phyloP scores from a whole-genome alignment of 2,797 vertebrate species.

The Siniperca obscura region DNA sequence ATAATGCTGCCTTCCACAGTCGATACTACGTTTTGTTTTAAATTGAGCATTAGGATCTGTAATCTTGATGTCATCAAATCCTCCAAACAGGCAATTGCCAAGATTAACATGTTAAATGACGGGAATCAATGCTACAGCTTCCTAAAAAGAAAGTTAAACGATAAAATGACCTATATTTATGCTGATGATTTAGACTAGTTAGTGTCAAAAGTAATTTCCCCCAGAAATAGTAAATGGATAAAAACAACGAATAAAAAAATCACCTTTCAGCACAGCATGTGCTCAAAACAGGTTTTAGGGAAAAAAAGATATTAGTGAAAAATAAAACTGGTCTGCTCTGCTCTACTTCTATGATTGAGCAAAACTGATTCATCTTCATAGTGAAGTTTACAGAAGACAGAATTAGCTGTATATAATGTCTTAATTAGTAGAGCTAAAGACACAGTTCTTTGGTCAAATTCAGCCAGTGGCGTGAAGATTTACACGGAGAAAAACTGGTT shows the following conservation, averaged over 20 bases:
- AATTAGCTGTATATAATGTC: not conserved
- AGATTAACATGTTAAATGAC: not conserved
- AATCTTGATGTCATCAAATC: not conserved
- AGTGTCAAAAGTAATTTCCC: not conserved
- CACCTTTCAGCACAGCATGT: not conserved
- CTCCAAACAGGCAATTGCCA: not conserved
- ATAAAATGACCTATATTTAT: not conserved
- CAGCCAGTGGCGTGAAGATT: constrained; percentile 6
- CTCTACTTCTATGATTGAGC: not conserved
- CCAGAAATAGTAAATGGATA: not conserved
- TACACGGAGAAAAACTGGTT: not conserved
- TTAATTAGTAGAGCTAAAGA: not conserved
- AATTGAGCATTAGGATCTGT: not conserved
- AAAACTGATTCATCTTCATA: not conserved
- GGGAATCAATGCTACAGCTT: not conserved
- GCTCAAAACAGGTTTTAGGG: not conserved
- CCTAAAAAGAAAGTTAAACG: not conserved
- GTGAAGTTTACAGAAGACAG: not conserved
- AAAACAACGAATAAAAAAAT: not conserved
- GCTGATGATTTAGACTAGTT: not conserved
- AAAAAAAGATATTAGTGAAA: not conserved
- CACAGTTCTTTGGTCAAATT: not conserved
- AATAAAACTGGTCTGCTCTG: not conserved
- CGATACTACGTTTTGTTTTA: not conserved
- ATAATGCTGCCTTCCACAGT: constrained; percentile 15